Evolutionary conservation across 2,113 vertebrate genomes (phyloP), one percentile per base, ranked within the genome.

Genomic region (Pogonocichla stellata): DNA sequence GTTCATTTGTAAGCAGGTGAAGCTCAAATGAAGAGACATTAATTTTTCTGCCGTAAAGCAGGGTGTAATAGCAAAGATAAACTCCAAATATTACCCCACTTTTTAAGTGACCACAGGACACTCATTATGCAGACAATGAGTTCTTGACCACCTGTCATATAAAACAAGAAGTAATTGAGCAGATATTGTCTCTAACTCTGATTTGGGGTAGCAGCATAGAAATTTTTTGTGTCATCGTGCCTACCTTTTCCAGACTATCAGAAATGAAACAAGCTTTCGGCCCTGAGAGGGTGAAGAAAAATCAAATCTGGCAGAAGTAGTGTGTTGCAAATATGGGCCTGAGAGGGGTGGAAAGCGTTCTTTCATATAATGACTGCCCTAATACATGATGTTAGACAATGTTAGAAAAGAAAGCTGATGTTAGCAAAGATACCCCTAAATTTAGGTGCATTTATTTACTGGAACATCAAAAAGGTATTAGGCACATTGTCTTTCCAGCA

Each of bases 171-270:
- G 20, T 19, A 58, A 10, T 10, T 42, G 24, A 47, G 19, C 4
- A 80, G 38, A 50, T 69, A 14, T 14, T 38, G 7, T 13, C 56
- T 58, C 19, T 34, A 90, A 50, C 9, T 61, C 13, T 33, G 36
- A 16, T 50, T 57, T 65, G 23, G 25, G 8, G 7, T 23, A 47
- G 11, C 20, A 67, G 15, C 20, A 50, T 7, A 23, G 18, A 58
- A 29, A 11, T 5, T 10, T 47, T 31, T n/a, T 75, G 8, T 40
- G 18, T 16, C 1, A 4, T 34, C 9, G 4, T 14, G 11, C 1
- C 3, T 33, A 25, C 2, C 0, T 80, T 50, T 86, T 77, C 28
- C 34, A 54, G 14, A 26, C 10, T 23, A 73, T 45, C 64, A 88
- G 29, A 57, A 86, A 31, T 62, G 7, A 65, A 70, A 24, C 2